phyloP scores from a whole-genome alignment of 2,888 invertebrate species.

The Emmelina monodactyla region DNA sequence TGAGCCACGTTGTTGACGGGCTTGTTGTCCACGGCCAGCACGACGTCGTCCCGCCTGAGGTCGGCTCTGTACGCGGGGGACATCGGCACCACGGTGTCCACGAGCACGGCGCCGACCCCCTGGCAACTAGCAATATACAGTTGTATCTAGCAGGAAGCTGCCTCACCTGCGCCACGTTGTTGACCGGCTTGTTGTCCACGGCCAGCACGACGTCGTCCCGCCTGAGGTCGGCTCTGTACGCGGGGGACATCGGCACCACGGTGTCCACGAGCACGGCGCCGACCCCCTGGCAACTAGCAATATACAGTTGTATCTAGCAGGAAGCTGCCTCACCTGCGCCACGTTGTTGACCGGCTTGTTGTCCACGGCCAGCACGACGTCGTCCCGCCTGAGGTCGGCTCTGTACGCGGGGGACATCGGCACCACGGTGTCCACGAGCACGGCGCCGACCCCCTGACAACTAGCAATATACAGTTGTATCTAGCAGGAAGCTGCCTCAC shows the following conservation, averaged over 20 bases:
- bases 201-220: slow-evolving; percentile 73
- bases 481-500: too few relatives aligned
- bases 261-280: slow-evolving; percentile 50
- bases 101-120: slow-evolving; percentile 47
- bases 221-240: slow-evolving; percentile 76
- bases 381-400: slow-evolving; percentile 77
- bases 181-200: slow-evolving; percentile 37
- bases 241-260: slow-evolving; percentile 82
- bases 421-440: slow-evolving; percentile 67
- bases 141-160: too few relatives aligned
- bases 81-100: slow-evolving; percentile 73
- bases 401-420: slow-evolving; percentile 80
- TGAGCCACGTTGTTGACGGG: slow-evolving; percentile 78
- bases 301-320: too few relatives aligned
- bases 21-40: slow-evolving; percentile 25
- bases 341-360: slow-evolving; percentile 68
- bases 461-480: too few relatives aligned
- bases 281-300: slow-evolving; percentile 55
- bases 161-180: slow-evolving; percentile 80
- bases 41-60: slow-evolving; percentile 75
- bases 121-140: too few relatives aligned
- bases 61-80: slow-evolving; percentile 82
- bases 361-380: slow-evolving; percentile 58
- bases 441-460: slow-evolving; percentile 52
- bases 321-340: slow-evolving; percentile 80